Base-by-base conservation (phyloP, 2,113 vertebrate genomes). In the Chlamydotis undulata region DNA sequence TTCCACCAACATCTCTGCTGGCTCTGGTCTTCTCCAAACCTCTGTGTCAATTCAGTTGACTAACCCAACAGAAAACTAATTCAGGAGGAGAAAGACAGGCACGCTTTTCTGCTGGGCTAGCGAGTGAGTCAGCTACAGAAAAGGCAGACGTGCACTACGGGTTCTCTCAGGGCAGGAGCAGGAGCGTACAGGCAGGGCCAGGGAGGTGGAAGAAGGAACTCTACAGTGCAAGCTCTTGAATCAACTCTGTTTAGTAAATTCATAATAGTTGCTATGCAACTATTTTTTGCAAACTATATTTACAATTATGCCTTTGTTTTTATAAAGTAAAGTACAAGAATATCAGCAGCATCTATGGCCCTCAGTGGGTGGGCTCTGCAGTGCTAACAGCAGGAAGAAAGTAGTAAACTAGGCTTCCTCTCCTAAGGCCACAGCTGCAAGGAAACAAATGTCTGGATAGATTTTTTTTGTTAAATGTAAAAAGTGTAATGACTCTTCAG, bases 61-160 rank as follows among this genome's bases (percentile, higher is more conserved):
- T 43, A 76, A 92, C 22, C 19, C 67, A 83, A 73, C 10, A 75
- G 60, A 87, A 85, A 87, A 64, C 10, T 50, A 61, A n/a, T 26
- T 60, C 37, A 47, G 26, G 15, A 31, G 52, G 10, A 68, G 25
- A 9, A 37, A 56, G 71, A 65, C 39, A 35, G 18, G 16, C 10
- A 47, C 68, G 28, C 3, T 79, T 71, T 94, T 75, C 33, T 76
- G 24, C 85, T 85, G 67, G 29, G 26, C 60, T 64, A 14, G 65
- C 3, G 21, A 68, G 39, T 31, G 8, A 52, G 60, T 64, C 49
- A 57, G 50, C 65, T 68, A 13, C 39, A 80, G 77, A 29, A 41
- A 69, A 61, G 41, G 45, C 37, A 2, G 0, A 2, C 24, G 77
- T 64, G 53, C 26, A 12, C 14, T 45, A 2, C 0, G 1, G 18